These are phyloP conservation scores for Euclidia mi DNA, from an alignment of 2,888 invertebrate species.

Conservation along the genomic window DNA sequence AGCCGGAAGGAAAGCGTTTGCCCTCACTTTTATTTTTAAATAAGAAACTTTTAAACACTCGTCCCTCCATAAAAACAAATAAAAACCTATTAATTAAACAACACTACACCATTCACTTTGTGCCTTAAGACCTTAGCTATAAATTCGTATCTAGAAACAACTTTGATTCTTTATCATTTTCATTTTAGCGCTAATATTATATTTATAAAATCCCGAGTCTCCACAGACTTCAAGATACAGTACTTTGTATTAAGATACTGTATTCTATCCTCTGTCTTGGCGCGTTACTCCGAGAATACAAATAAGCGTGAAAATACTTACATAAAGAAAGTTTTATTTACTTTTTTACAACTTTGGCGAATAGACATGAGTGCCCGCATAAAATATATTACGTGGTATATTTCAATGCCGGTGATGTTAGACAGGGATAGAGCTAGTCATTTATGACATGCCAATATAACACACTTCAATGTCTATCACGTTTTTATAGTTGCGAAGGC, in stretches of 20 bases:
- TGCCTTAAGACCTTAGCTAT: too few relatives aligned
- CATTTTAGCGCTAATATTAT: neutral
- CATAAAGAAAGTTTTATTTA: constrained; percentile 46
- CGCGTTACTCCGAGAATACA: constrained; percentile 38
- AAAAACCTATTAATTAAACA: too few relatives aligned
- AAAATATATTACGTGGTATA: constrained; percentile 31
- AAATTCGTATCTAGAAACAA: too few relatives aligned
- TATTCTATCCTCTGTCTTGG: constrained; percentile 19
- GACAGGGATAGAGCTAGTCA: constrained; percentile 7
- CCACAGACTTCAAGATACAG: neutral
- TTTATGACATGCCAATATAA: neutral
- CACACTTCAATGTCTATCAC: neutral
- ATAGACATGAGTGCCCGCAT: constrained; percentile 36
- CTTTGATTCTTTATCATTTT: too few relatives aligned
- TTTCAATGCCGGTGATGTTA: constrained; percentile 15
- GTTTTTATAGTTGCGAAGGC: too few relatives aligned
- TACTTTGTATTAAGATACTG: constrained; percentile 20
- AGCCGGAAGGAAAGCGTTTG: too few relatives aligned
- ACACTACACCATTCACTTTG: too few relatives aligned
- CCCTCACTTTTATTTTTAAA: too few relatives aligned
- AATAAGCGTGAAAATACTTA: constrained; percentile 45
- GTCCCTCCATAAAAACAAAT: too few relatives aligned
- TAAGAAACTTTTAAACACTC: too few relatives aligned
- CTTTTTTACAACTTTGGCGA: constrained; percentile 41
- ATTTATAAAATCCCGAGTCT: constrained; percentile 9